Evolutionary conservation across 2,888 invertebrate genomes (phyloP).

Genomic region (Dicycla oo): DNA sequence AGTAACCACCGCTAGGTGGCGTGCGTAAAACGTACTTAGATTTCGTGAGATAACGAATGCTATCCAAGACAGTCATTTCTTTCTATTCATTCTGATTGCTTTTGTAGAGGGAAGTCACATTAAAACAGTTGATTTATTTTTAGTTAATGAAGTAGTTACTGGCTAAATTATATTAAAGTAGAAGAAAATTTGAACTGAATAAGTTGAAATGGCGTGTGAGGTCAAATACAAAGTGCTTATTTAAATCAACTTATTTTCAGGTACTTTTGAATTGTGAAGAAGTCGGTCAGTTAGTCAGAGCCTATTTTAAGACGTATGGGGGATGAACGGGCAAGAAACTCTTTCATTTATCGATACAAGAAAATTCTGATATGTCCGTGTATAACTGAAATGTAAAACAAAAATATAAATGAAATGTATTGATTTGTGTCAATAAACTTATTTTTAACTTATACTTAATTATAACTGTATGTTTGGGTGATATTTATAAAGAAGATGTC

Average conservation of each 20-base stretch:
- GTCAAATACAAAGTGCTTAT: no score
- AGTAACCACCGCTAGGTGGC: constrained; percentile 67
- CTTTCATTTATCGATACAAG: neutral
- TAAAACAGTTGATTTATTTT: constrained; percentile 23
- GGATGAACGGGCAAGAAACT: neutral
- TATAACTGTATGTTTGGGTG: no score
- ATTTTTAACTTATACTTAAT: no score
- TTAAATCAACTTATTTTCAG: no score
- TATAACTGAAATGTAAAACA: no score
- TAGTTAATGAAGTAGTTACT: constrained; percentile 22
- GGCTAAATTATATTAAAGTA: neutral
- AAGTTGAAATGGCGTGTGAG: neutral
- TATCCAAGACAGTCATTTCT: constrained; percentile 62
- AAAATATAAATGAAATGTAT: no score
- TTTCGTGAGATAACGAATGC: constrained; percentile 74
- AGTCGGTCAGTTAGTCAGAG: neutral
- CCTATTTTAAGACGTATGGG: neutral
- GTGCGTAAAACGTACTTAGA: constrained; percentile 66
- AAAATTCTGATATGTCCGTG: neutral
- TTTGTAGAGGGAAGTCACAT: constrained; percentile 34
- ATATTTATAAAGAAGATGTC: neutral
- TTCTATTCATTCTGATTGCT: constrained; percentile 49
- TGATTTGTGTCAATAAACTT: no score
- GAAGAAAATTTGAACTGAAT: neutral
- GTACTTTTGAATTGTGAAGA: neutral